Percentiles rank a stretch among this genome's conserved stretches.
Conservation (phyloP, 2,113 vertebrate species). For the Dolichotis patagonum region DNA sequence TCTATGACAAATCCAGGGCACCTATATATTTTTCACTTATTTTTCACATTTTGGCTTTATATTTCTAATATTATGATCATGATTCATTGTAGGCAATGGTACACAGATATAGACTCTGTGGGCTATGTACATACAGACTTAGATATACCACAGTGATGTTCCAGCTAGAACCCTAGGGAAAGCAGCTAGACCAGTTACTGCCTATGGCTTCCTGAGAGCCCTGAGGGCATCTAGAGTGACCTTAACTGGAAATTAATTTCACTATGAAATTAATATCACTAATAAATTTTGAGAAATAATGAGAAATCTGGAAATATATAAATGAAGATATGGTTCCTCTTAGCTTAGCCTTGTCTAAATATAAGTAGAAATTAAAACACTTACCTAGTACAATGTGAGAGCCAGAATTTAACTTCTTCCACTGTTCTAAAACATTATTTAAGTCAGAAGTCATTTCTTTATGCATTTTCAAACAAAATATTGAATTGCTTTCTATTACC, state of each 20-base stretch:
- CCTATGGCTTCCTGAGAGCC: not conserved
- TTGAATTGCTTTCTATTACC: conserved; percentile 86
- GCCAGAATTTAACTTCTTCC: conserved; percentile 88
- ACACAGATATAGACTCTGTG: not conserved
- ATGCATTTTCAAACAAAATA: conserved; percentile 91
- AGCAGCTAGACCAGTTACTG: not conserved
- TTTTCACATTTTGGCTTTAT: not conserved
- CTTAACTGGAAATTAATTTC: not conserved
- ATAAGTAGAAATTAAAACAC: conserved; percentile 59
- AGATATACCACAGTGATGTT: not conserved
- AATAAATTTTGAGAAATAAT: conserved; percentile 6
- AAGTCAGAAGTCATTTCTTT: conserved; percentile 85
- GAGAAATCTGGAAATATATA: not conserved
- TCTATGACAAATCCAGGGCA: not conserved
- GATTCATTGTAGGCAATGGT: not conserved
- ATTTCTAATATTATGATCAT: not conserved
- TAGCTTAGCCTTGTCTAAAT: not conserved
- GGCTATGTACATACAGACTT: not conserved
- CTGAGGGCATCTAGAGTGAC: rapidly evolving
- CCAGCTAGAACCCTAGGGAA: not conserved
- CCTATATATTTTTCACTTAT: not conserved
- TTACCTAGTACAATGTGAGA: conserved; percentile 91
- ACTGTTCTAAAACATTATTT: conserved; percentile 87
- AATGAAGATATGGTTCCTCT: not conserved
- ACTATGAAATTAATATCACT: conserved; percentile 41